A percentile compares a stretch with the other conserved stretches of the same genome.
These are phyloP conservation scores for Drosophila kokeensis DNA, from an alignment of 2,888 invertebrate species.

Conservation along the genomic window DNA sequence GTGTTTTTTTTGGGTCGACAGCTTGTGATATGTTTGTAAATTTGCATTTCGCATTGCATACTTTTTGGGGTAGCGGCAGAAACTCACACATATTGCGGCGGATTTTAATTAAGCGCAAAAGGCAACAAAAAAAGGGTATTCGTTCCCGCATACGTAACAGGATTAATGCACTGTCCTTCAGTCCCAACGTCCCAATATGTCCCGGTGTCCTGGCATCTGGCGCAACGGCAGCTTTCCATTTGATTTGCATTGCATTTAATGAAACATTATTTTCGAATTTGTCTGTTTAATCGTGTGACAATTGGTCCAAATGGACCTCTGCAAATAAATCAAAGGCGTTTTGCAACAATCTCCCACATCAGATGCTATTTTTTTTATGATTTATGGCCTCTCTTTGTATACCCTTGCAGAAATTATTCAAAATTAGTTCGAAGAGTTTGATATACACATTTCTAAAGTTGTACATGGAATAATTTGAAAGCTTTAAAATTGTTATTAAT, in stretches of 20 bases:
- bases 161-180: constrained; percentile 69
- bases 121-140: constrained; percentile 49
- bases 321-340: constrained; percentile 71
- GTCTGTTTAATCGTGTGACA: constrained; percentile 81
- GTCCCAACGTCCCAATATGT: constrained; percentile 15
- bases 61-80: constrained; percentile 48
- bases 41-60: constrained; percentile 68
- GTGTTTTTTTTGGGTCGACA: constrained; percentile 38
- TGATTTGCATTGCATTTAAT: constrained; percentile 81
- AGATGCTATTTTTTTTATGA: constrained; percentile 22
- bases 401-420: not conserved
- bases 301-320: constrained; percentile 70
- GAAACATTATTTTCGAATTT: constrained; percentile 81
- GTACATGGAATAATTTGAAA: not conserved
- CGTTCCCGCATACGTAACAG: constrained; percentile 61
- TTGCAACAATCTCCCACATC: constrained; percentile 14
- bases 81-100: constrained; percentile 68
- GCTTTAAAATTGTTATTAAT: not conserved
- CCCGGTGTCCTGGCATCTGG: constrained; percentile 62
- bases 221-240: constrained; percentile 65
- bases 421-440: not conserved
- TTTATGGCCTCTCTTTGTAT: constrained; percentile 22
- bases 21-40: constrained; percentile 77
- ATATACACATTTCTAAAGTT: not conserved
- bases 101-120: constrained; percentile 80